Percentiles rank a stretch among this genome's conserved stretches.
phyloP scores from a whole-genome alignment of 2,888 invertebrate species.

The Drosophila antonietae region DNA sequence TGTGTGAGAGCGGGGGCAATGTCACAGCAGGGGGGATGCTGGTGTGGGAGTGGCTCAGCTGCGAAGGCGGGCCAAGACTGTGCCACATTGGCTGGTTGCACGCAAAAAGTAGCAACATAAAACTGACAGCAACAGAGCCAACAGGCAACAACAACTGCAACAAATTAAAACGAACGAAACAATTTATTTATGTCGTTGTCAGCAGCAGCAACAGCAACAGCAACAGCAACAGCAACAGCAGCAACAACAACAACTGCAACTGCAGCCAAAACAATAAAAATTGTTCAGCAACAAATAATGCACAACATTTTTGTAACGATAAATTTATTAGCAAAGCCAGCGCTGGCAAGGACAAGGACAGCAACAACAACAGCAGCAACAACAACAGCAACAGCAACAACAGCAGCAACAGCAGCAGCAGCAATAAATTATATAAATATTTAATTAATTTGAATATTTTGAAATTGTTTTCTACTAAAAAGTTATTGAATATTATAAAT shows the following conservation, averaged over 20 bases:
- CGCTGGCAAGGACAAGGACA: slow-evolving; percentile 11
- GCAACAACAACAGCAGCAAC: slow-evolving; percentile 18
- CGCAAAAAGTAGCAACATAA: slow-evolving; percentile 57
- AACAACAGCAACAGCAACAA: not conserved
- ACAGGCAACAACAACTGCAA: slow-evolving; percentile 30
- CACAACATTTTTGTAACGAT: slow-evolving; percentile 63
- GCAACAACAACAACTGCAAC: slow-evolving; percentile 30
- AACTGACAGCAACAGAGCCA: slow-evolving; percentile 58
- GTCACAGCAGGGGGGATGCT: slow-evolving; percentile 21
- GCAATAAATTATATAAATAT: no score
- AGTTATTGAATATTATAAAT: no score
- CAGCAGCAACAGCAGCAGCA: no score
- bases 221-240: slow-evolving; percentile 23
- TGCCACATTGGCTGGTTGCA: slow-evolving; percentile 16
- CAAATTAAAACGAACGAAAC: slow-evolving; percentile 60
- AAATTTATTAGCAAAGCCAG: slow-evolving; percentile 52
- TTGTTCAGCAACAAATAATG: slow-evolving; percentile 66
- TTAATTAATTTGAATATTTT: no score
- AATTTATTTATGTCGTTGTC: slow-evolving; percentile 61
- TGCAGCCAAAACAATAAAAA: slow-evolving; percentile 51
- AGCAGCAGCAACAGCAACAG: slow-evolving; percentile 19
- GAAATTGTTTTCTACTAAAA: no score
- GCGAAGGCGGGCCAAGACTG: slow-evolving; percentile 3
- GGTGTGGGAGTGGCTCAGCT: not conserved
- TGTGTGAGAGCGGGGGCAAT: slow-evolving; percentile 36